A percentile compares a stretch with the other conserved stretches of the same genome.
Evolutionary conservation across 2,888 invertebrate species (phyloP).

Genomic region (Drosophila aldrichi): DNA sequence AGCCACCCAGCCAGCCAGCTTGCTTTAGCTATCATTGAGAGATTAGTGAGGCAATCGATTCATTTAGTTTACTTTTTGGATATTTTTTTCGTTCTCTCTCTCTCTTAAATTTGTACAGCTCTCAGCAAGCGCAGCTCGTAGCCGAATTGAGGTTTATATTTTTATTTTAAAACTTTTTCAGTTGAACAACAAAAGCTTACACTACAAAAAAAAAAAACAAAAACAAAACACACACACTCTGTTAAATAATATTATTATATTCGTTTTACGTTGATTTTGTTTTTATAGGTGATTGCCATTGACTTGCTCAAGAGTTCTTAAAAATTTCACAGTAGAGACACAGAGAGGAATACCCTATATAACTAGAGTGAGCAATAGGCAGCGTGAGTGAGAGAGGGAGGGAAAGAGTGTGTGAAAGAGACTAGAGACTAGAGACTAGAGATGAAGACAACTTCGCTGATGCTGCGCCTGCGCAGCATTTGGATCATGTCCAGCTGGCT

Average conservation of each 20-base stretch:
- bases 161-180: constrained; percentile 12
- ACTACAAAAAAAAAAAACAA: constrained; percentile 5
- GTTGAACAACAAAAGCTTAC: constrained; percentile 5
- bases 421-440: neutral
- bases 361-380: neutral
- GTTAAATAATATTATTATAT: constrained; percentile 17
- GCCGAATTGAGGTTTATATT: constrained; percentile 1
- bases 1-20: neutral
- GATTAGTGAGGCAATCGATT: constrained; percentile 14
- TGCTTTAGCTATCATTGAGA: neutral
- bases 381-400: neutral
- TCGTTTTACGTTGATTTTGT: constrained; percentile 16
- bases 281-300: constrained; percentile 3
- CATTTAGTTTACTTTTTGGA: neutral
- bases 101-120: neutral
- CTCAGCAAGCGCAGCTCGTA: constrained; percentile 16
- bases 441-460: constrained; percentile 58
- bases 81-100: neutral
- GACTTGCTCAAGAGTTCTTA: neutral
- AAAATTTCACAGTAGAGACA: constrained; percentile 13
- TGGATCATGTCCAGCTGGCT: constrained; percentile 65
- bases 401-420: neutral
- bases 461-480: constrained; percentile 62
- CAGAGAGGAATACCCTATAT: neutral
- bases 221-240: neutral